These are phyloP conservation scores for Macaria notata DNA, from an alignment of 2,888 invertebrate species.

Conservation along the genomic window DNA sequence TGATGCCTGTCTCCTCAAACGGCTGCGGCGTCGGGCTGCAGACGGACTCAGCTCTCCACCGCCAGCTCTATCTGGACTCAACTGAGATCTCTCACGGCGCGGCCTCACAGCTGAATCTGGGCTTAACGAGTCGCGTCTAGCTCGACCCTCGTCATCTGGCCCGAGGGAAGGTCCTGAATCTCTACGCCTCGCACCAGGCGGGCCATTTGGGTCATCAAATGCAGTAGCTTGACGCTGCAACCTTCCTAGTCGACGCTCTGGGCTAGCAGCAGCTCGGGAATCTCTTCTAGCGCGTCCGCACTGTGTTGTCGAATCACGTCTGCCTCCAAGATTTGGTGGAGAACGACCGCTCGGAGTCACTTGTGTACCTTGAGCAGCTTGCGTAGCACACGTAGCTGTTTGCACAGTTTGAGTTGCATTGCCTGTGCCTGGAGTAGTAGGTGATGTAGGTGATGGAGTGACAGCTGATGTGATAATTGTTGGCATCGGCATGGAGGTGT, in stretches of 20 bases:
- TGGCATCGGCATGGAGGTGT: constrained; percentile 81
- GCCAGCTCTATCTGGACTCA: constrained; percentile 91
- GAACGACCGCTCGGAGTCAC: constrained; percentile 62
- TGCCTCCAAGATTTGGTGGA: constrained; percentile 78
- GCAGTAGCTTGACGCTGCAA: constrained; percentile 94
- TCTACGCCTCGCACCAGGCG: constrained; percentile 86
- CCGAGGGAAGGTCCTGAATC: constrained; percentile 93
- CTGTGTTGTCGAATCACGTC: constrained; percentile 93
- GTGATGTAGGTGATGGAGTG: constrained; percentile 91
- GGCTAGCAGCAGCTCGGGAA: constrained; percentile 85
- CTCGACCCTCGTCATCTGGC: constrained; percentile 90
- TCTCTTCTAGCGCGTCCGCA: constrained; percentile 87
- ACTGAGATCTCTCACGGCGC: constrained; percentile 89
- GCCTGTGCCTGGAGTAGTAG: constrained; percentile 72
- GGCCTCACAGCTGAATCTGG: constrained; percentile 92
- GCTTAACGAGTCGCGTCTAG: constrained; percentile 92
- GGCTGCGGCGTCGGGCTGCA: constrained; percentile 85
- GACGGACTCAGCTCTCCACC: constrained; percentile 91
- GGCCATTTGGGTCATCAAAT: constrained; percentile 92
- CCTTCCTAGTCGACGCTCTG: constrained; percentile 86
- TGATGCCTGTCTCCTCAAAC: constrained; percentile 90
- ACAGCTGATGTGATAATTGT: constrained; percentile 92
- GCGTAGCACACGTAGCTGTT: constrained; percentile 38
- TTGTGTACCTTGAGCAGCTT: constrained; percentile 53
- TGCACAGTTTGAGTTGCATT: constrained; percentile 55